Evolutionary conservation across 2,888 invertebrate species (phyloP).

Genomic region (Aphrophora alni): DNA sequence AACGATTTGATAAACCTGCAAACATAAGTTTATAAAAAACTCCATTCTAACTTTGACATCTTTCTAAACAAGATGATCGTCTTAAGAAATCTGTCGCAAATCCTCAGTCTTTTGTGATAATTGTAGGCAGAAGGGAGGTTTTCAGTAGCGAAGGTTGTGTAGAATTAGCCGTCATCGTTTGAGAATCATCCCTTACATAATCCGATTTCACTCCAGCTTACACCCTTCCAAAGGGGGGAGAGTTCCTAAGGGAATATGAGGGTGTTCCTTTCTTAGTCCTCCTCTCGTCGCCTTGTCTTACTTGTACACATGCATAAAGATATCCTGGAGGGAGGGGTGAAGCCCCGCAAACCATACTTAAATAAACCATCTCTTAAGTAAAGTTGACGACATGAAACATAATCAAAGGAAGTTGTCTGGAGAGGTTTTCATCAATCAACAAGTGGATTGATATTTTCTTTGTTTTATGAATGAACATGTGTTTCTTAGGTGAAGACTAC

Average conservation of each 20-base stretch:
- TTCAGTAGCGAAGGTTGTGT: conserved; percentile 24
- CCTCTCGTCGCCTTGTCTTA: conserved; percentile 16
- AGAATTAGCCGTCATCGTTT: conserved; percentile 43
- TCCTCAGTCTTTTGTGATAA: not conserved
- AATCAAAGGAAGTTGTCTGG: not conserved
- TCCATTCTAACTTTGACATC: not conserved
- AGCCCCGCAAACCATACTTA: not conserved
- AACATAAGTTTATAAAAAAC: not conserved
- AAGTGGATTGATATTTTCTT: not conserved
- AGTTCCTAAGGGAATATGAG: conserved; percentile 23
- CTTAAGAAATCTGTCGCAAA: no score
- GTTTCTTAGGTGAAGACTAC: no score
- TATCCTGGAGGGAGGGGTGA: no score
- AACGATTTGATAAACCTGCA: not conserved
- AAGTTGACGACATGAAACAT: not conserved
- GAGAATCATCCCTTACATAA: conserved; percentile 43
- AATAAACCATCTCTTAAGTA: conserved; percentile 11
- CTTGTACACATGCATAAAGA: conserved; percentile 12
- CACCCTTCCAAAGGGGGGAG: conserved; percentile 32
- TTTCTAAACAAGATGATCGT: not conserved
- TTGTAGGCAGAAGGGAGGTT: not conserved
- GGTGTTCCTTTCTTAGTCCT: conserved; percentile 25
- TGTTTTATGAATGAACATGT: no score
- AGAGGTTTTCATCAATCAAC: not conserved
- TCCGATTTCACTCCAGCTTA: conserved; percentile 43